These are phyloP conservation scores for Phyllostomus hastatus DNA, from an alignment of 2,113 vertebrate genomes.

Conservation along the genomic window DNA sequence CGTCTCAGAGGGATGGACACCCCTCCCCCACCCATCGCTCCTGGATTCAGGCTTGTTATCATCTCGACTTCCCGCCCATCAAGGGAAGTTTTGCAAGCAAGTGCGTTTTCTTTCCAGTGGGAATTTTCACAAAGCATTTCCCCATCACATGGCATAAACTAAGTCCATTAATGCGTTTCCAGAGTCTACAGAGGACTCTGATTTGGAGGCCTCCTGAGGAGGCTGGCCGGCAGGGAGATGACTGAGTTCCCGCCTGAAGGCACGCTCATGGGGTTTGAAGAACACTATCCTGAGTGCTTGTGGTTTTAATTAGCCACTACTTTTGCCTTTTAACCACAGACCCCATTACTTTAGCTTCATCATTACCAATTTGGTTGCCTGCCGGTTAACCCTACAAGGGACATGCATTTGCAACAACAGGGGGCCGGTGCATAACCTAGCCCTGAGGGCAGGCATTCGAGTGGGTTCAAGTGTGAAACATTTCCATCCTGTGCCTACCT, in stretches of 20 bases:
- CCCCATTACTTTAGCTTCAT: constrained; percentile 17
- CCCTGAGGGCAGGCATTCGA: neutral
- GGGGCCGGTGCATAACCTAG: neutral
- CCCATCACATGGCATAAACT: neutral
- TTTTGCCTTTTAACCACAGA: constrained; percentile 22
- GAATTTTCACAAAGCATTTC: neutral
- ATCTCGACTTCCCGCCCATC: neutral
- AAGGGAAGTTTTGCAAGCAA: neutral
- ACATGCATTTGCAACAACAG: neutral
- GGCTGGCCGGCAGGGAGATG: neutral
- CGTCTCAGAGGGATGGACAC: neutral
- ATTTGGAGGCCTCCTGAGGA: neutral
- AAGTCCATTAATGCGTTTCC: neutral
- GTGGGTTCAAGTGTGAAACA: neutral
- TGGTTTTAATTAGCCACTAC: constrained; percentile 33
- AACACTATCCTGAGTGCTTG: neutral
- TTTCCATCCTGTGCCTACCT: neutral
- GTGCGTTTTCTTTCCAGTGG: neutral
- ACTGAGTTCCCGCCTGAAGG: neutral
- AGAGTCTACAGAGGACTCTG: neutral
- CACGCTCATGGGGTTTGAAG: neutral
- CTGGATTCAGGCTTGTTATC: neutral
- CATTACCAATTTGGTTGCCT: neutral
- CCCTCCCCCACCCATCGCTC: neutral
- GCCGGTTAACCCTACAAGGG: neutral